Conservation (phyloP, 30 jellyfish, hydroid and myxozoan species). For the Hydractinia echinata region DNA sequence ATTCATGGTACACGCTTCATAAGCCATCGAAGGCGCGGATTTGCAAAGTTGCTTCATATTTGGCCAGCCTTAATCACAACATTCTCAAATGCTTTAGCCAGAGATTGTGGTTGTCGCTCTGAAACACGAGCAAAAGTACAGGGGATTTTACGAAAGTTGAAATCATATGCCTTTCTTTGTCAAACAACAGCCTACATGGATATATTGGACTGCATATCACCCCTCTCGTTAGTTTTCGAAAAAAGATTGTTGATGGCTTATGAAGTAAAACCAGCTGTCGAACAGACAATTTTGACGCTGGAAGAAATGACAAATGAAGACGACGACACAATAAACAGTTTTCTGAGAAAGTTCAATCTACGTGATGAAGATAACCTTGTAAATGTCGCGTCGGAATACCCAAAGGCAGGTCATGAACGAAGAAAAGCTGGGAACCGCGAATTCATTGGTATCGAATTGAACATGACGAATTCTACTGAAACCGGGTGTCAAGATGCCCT, state of each 20-base stretch:
- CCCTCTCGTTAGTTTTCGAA: conserved; percentile 51
- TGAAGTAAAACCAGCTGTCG: too few relatives aligned
- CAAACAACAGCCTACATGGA: conserved; percentile 44
- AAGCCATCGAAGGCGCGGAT: conserved; percentile 29
- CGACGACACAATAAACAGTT: too few relatives aligned
- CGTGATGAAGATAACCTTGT: too few relatives aligned
- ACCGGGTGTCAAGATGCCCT: too few relatives aligned
- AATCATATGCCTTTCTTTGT: conserved; percentile 41
- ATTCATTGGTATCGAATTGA: too few relatives aligned
- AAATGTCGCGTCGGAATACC: too few relatives aligned
- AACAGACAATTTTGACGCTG: too few relatives aligned
- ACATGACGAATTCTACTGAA: too few relatives aligned
- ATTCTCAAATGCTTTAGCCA: conserved; percentile 46
- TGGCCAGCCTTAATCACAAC: conserved; percentile 57
- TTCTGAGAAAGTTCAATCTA: too few relatives aligned
- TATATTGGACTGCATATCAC: conserved; percentile 43
- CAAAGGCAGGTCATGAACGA: too few relatives aligned
- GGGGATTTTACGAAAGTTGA: conserved; percentile 42
- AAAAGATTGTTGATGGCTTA: conserved; percentile 21
- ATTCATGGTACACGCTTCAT: conserved; percentile 44
- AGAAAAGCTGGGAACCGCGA: too few relatives aligned
- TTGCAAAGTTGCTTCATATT: conserved; percentile 24
- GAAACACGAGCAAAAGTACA: conserved; percentile 50
- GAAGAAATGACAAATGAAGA: too few relatives aligned
- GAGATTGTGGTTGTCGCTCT: conserved; percentile 25